A percentile compares a stretch with the other conserved stretches of the same genome.
These are phyloP conservation scores for Cydia splendana DNA, from an alignment of 1,140 invertebrate genomes.

Conservation along the genomic window DNA sequence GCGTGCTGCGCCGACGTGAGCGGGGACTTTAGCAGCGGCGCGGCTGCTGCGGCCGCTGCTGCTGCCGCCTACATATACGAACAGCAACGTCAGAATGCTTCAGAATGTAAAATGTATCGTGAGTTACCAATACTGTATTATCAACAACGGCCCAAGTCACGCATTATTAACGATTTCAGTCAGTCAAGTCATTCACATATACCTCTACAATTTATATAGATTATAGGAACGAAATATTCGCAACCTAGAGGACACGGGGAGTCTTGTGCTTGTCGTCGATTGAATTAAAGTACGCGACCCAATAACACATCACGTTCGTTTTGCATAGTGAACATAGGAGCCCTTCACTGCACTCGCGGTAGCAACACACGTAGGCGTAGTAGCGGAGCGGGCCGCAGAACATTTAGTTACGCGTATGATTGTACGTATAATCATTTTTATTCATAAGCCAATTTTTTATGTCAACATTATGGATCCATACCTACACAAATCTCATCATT, in stretches of 20 bases:
- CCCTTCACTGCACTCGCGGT: too few relatives aligned
- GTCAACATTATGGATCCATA: too few relatives aligned
- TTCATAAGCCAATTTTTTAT: too few relatives aligned
- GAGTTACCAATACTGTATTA: not conserved
- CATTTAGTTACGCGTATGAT: too few relatives aligned
- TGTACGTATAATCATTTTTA: too few relatives aligned
- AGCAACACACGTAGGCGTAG: too few relatives aligned
- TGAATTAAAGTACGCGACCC: not conserved
- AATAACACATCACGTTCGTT: not conserved
- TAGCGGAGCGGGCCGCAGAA: too few relatives aligned
- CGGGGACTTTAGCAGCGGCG: conserved; percentile 85
- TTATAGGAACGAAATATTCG: not conserved
- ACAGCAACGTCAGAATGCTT: not conserved
- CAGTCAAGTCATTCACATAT: not conserved
- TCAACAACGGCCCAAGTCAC: not conserved
- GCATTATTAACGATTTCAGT: not conserved
- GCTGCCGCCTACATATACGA: conserved; percentile 55
- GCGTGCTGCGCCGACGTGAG: conserved; percentile 84
- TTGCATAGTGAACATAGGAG: too few relatives aligned
- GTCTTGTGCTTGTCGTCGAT: not conserved
- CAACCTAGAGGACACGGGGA: not conserved
- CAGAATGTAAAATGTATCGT: not conserved
- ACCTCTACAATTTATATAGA: not conserved
- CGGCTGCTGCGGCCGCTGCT: conserved; percentile 84
- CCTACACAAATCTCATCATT: too few relatives aligned